Evolutionary conservation across 2,888 invertebrate species (phyloP).

Genomic region (Sericinus montela): DNA sequence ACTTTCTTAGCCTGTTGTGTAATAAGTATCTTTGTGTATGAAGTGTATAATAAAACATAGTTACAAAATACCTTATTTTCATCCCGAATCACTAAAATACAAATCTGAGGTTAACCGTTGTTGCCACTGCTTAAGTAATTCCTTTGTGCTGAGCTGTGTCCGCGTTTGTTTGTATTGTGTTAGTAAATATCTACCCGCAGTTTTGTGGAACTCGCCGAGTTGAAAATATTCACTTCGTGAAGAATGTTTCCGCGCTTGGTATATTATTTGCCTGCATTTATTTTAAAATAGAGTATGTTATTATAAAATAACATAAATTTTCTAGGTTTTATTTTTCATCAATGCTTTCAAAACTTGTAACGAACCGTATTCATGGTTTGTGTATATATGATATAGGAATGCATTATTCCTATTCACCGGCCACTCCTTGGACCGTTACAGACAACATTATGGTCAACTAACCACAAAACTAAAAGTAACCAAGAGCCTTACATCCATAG

Average conservation of each 20-base stretch:
- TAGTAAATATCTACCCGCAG: slow-evolving; percentile 1
- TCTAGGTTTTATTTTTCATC: too few relatives aligned
- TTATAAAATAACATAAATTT: neutral
- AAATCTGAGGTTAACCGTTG: slow-evolving; percentile 2
- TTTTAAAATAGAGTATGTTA: neutral
- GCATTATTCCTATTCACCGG: too few relatives aligned
- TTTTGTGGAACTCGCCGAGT: neutral
- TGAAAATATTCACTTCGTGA: slow-evolving; percentile 1
- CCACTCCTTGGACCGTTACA: too few relatives aligned
- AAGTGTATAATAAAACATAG: too few relatives aligned
- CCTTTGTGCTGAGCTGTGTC: slow-evolving; percentile 2
- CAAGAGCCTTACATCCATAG: too few relatives aligned
- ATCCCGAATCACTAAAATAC: neutral
- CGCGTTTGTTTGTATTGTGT: slow-evolving; percentile 8
- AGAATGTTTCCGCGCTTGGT: neutral
- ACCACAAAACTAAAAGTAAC: too few relatives aligned
- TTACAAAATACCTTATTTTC: neutral
- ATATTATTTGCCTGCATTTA: neutral
- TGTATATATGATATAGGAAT: too few relatives aligned
- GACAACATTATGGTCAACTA: too few relatives aligned
- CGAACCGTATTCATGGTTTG: too few relatives aligned
- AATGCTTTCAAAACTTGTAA: too few relatives aligned
- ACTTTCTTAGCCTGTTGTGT: too few relatives aligned
- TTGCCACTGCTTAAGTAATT: slow-evolving; percentile 11
- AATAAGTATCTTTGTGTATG: too few relatives aligned